Evolutionary conservation across 2,888 invertebrate genomes (phyloP), one percentile per base, ranked within the genome.

Genomic region (Leptinotarsa rubiginosa): DNA sequence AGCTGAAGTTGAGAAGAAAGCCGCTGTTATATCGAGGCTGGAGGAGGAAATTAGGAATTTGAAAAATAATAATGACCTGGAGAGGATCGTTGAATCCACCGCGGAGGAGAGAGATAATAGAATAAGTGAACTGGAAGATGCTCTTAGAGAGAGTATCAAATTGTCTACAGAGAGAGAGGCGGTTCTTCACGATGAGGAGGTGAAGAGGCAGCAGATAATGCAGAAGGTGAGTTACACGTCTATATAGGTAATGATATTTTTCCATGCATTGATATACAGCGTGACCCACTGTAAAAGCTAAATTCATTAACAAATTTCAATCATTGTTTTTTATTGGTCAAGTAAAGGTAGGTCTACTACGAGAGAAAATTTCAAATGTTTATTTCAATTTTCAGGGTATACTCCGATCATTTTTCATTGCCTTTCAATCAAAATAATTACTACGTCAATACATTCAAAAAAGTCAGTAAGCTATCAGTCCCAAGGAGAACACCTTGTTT

Each of bases 101-200:
- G 83, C 85, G 67, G 77, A 74, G 76, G 90, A 90, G 80, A 93
- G 92, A 87, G 90, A 92, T 73, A 91, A 91, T 76, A 81, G 85
- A 79, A 94, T 96, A 71, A 91, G 92, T 83, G 95, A 96, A 84
- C 88, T 97, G 80, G 96, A 96, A 86, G 94, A 95, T 81, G 96
- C 96, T 22, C 89, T 97, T 75, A 91, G 95, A 75, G 95, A 96
- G 86, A 96, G 95, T 77, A 93, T 94, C 72, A 86, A 91, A 84
- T 91, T 94, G 82, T 92, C 93, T n/a, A 90, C 92, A 3, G 92
- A 93, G 79, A 89, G 92, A 77, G 93, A 93, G 82, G 90, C 90
- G 80, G 91, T 92, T 78, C 90, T 92, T 78, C 90, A 90, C 82
- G 89, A 91, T 80, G 93, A 93, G 86, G 92, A 93, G 85, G 88